These are phyloP conservation scores for Bellardia bayeri DNA, from an alignment of 2,888 invertebrate species.

Conservation along the genomic window DNA sequence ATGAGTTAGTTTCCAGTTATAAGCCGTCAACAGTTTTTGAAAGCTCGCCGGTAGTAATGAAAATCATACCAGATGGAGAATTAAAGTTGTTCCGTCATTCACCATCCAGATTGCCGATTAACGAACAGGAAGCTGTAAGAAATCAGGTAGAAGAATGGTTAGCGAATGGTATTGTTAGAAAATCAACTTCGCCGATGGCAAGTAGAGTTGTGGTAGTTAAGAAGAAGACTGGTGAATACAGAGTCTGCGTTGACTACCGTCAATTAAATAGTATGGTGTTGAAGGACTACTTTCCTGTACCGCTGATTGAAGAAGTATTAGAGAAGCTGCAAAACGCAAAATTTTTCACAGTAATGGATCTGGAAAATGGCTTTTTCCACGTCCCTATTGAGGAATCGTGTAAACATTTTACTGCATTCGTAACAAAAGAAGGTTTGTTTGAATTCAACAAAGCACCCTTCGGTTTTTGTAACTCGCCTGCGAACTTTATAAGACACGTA, in stretches of 20 bases:
- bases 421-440: too few species aligned
- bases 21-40: conserved; percentile 25
- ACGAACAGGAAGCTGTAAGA: conserved; percentile 58
- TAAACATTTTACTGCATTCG: not conserved
- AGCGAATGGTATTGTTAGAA: conserved; percentile 67
- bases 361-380: too few species aligned
- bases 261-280: too few species aligned
- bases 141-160: conserved; percentile 58
- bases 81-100: conserved; percentile 45
- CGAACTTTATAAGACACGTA: conserved; percentile 62
- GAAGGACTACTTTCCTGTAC: too few species aligned
- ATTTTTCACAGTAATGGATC: too few species aligned
- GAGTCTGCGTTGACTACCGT: too few species aligned
- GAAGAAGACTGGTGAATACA: too few species aligned
- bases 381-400: too few species aligned
- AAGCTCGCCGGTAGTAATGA: conserved; percentile 60
- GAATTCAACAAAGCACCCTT: conserved; percentile 32
- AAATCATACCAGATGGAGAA: conserved; percentile 59
- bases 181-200: not conserved
- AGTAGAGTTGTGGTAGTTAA: too few species aligned
- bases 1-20: conserved; percentile 23
- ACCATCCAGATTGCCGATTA: conserved; percentile 39
- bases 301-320: too few species aligned
- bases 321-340: too few species aligned
- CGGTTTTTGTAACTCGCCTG: conserved; percentile 62